Conservation (phyloP, 2,113 vertebrate species). For the Setophaga kirtlandii region DNA sequence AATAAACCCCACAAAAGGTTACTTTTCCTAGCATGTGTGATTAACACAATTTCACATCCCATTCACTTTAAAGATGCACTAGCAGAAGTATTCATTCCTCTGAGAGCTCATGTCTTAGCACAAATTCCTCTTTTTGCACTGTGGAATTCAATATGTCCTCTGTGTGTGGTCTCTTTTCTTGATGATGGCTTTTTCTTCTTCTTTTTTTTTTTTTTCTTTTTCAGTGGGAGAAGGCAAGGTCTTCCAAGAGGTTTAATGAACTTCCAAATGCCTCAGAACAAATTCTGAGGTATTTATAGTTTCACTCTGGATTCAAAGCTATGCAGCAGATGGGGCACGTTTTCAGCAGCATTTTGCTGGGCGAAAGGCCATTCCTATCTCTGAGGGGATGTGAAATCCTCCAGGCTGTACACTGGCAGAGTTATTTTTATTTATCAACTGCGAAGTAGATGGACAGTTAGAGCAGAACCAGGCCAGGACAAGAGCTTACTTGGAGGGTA, state of each 20-base stretch:
- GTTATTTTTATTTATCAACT: slow-evolving; percentile 57
- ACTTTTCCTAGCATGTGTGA: background rate
- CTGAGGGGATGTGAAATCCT: slow-evolving; percentile 43
- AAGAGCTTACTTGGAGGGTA: background rate
- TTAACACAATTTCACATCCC: slow-evolving; percentile 39
- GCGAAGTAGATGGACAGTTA: slow-evolving; percentile 30
- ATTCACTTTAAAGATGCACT: slow-evolving; percentile 5
- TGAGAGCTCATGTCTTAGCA: background rate
- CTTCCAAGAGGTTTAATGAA: slow-evolving; percentile 31
- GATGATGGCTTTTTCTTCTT: background rate
- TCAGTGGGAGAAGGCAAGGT: background rate
- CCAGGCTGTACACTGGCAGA: background rate
- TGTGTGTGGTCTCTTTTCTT: background rate
- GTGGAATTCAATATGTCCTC: background rate
- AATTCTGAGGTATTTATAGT: slow-evolving; percentile 42
- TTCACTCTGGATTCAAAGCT: slow-evolving; percentile 30
- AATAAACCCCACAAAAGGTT: background rate
- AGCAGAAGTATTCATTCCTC: background rate
- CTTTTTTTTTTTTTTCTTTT: background rate
- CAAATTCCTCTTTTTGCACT: slow-evolving; percentile 3
- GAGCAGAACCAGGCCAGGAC: background rate
- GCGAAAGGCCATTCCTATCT: slow-evolving; percentile 45
- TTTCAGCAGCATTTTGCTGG: slow-evolving; percentile 41
- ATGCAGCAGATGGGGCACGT: slow-evolving; percentile 47
- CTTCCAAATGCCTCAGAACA: slow-evolving; percentile 41